Evolutionary conservation across 2,113 vertebrate genomes (phyloP), one percentile per base, ranked within the genome.

Genomic region (Phocoena sinus): DNA sequence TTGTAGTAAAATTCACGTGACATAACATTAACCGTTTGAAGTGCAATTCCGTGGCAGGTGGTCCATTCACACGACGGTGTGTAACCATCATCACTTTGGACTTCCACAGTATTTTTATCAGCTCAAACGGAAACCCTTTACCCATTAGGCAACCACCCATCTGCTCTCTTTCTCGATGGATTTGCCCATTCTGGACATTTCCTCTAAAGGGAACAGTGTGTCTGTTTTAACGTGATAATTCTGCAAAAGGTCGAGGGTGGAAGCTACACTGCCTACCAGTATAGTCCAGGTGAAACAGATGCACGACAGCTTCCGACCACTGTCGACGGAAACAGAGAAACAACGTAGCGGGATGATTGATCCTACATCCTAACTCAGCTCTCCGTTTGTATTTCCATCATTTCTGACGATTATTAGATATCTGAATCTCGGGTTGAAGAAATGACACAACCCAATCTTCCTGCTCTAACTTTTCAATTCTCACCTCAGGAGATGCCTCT

Each of bases 351-450:
- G 10, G 62, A 28, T 9, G 6, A 21, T 21, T 2, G 56, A 8
- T 58, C 23, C 1, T 8, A 4, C 5, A 14, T 63, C 41, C 17
- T 2, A 28, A 50, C 10, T 8, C 8, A 17, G 23, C 11, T 53
- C 11, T 10, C 31, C 5, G 0, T 50, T 12, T 23, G 11, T 53
- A 3, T 23, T 5, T 31, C 47, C n/a, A 1, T 20, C 47, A 31
- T 58, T 23, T 38, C 7, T 36, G 26, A 11, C 3, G 23, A 36
- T 12, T 3, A 31, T 9, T 20, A 17, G 23, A 20, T n/a, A 17
- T 7, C 26, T 10, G 12, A 31, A 13, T 26, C 8, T 11, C 25
- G 36, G 3, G 23, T 12, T 15, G 23, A 38, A 71, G 20, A 60
- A 79, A 6, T 3, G 14, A 12, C n/a, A 15, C 17, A n/a, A 36